phyloP scores from a whole-genome alignment of 2,113 vertebrate species.

The Athene noctua region DNA sequence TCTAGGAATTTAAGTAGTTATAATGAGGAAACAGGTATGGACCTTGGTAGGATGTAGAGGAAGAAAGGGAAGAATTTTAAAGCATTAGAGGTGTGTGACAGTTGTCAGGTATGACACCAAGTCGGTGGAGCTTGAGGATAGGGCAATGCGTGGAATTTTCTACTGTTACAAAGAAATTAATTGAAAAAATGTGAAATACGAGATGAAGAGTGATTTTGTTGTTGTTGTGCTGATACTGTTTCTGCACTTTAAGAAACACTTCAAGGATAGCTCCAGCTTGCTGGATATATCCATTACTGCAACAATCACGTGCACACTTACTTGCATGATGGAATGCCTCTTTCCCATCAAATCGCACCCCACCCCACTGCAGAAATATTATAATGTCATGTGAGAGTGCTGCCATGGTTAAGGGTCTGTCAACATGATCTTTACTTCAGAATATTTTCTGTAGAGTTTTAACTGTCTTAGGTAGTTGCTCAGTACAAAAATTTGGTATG shows the following conservation, averaged over 20 bases:
- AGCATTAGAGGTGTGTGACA: background rate
- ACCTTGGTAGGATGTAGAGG: background rate
- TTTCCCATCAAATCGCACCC: background rate
- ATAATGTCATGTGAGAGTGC: background rate
- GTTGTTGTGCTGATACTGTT: background rate
- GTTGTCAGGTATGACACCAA: background rate
- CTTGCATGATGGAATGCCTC: conserved; percentile 13
- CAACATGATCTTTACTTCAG: background rate
- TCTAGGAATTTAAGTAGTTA: background rate
- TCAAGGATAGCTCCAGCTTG: background rate
- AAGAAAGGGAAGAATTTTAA: background rate
- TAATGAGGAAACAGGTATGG: background rate
- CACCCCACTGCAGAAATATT: background rate
- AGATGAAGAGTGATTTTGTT: background rate
- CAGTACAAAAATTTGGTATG: background rate
- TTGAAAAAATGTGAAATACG: background rate
- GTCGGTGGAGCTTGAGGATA: background rate
- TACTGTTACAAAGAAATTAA: background rate
- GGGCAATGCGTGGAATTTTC: background rate
- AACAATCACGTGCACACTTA: background rate
- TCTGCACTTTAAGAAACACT: background rate
- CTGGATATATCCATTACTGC: background rate
- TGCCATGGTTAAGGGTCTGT: background rate
- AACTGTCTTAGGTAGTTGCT: background rate
- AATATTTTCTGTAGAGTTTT: background rate